These are phyloP conservation scores for Oxystoma pomonae DNA, from an alignment of 2,888 invertebrate genomes.

Conservation along the genomic window DNA sequence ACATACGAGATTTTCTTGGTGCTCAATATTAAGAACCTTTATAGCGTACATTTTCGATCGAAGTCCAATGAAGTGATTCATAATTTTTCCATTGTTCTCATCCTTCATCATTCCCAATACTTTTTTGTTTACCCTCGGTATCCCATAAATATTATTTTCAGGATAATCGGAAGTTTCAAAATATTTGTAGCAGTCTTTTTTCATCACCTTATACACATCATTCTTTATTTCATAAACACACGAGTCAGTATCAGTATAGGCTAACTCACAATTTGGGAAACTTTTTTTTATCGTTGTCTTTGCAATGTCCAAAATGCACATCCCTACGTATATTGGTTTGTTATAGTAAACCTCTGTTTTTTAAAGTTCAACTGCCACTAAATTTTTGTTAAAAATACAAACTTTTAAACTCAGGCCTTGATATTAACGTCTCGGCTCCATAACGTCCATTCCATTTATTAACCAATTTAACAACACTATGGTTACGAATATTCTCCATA, in stretches of 20 bases:
- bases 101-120: too few species aligned
- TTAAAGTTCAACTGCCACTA: background rate
- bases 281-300: conserved; percentile 29
- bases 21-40: too few species aligned
- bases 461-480: conserved; percentile 17
- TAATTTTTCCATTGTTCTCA: too few species aligned
- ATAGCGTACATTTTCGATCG: too few species aligned
- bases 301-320: conserved; percentile 28
- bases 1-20: too few species aligned
- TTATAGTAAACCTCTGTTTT: conserved; percentile 16
- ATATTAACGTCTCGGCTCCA: conserved; percentile 19
- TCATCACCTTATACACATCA: conserved; percentile 21
- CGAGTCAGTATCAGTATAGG: conserved; percentile 23
- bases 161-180: conserved; percentile 33
- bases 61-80: too few species aligned
- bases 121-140: conserved; percentile 29
- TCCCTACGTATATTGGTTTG: conserved; percentile 30
- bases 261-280: conserved; percentile 25
- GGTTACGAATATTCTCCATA: conserved; percentile 25
- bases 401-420: conserved; percentile 27
- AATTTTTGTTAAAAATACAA: conserved; percentile 17
- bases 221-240: conserved; percentile 17
- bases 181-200: conserved; percentile 16
- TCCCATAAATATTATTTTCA: conserved; percentile 30
- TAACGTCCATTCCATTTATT: conserved; percentile 18